Base-by-base conservation (phyloP, 2,888 invertebrate genomes). In the Oxyscelio sp. region DNA sequence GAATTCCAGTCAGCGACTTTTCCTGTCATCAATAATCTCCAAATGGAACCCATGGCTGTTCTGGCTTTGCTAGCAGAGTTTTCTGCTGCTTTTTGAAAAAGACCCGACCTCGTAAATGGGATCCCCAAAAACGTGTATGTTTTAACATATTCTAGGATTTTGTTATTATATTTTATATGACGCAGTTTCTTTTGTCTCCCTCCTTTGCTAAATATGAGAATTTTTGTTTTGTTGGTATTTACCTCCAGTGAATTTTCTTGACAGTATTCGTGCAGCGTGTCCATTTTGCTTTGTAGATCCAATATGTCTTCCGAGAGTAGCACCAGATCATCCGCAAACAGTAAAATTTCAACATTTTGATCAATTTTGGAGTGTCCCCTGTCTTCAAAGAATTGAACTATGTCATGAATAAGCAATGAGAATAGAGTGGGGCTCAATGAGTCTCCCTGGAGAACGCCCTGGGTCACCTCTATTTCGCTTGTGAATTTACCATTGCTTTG, bases 371-470 rank as follows among this genome's bases (percentile, higher is more conserved):
- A 22, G 6, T 80, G 58, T 4, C 73, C 65, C 8, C 19, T 19
- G n/a, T 13, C 45, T 1, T 40, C 40, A 24, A 83, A 85, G 19
- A 59, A 85, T 0, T 38, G 0, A 1, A 40, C 54, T 4, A 80
- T 83, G 40, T 85, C 86, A 6, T 74, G 34, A 4, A 80, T 1
- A 3, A 84, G 8, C 0, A 86, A 15, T 0, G 82, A 75, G 15
- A 83, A 86, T 13, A 83, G 40, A 0, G 54, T 63, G 0, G 86
- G 82, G 13, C 84, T 85, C n/a, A 77, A 31, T 1, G 77, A 73
- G 22, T 84, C 79, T 1, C 85, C 86, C 27, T 86, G 83, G 4
- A 85, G 66, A 1, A 85, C 85, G 2, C 83, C 87, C 17, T 85
- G 71, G 0, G 86, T 81, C 0, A 85, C 70, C 9, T 79, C 74